Evolutionary conservation across 2,888 invertebrate genomes (phyloP), one percentile per base, ranked within the genome.

Genomic region (Antheraea yamamai): DNA sequence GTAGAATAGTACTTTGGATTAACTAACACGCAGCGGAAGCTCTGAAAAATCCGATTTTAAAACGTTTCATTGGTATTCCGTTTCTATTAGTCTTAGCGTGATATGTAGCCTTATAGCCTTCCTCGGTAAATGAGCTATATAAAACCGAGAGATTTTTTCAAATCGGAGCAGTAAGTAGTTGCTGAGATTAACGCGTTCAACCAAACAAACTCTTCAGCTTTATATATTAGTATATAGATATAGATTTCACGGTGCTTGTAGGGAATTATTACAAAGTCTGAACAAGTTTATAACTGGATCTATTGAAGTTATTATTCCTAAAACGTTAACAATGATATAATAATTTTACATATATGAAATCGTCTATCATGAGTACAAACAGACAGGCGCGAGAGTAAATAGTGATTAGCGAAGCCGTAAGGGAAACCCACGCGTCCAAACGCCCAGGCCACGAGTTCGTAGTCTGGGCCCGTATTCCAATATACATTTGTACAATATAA

Each of bases 381-480:
- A 70, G 10, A 70, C 39, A n/a, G 70, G n/a, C 39, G 20, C 20
- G 39, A 70, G n/a, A 70, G 70, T 39, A 70, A 70, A 70, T 39
- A 70, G 39, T 70, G n/a, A 20, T 70, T 70, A 70, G 39, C 12
- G 39, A 39, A n/a, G 70, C 10, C 39, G 14, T 35, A 70, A 18
- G 30, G 30, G 30, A 10, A 70, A 18, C 70, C 70, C n/a, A 70
- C 70, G 70, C 39, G n/a, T 39, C 39, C 18, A 70, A 4, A 70
- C 70, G 39, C 70, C 70, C 12, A 70, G 39, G 70, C n/a, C n/a
- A 6, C 30, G 68, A 1, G 35, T 18, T 47, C 47, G 47, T 7
- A 47, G 47, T 47, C 47, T 1, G 47, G 12, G 20, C 18, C 35
- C 20, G 35, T 18, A 68, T 68, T 68, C 30, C 20, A 64, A 64